phyloP scores from a whole-genome alignment of 2,113 vertebrate species.

The Peromyscus californicus region DNA sequence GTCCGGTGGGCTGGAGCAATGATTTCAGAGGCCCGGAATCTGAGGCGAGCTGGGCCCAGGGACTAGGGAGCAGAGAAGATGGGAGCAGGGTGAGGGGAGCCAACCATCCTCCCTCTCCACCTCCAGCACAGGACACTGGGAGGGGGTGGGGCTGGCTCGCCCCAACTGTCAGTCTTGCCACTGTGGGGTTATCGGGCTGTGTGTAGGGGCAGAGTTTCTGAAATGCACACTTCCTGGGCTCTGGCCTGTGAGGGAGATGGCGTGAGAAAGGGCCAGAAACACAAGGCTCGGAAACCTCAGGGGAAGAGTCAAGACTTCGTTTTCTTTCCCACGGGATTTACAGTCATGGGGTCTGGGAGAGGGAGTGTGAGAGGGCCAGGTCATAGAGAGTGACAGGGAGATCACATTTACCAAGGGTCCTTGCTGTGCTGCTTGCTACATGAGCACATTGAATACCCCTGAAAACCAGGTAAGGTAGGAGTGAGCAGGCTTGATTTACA shows the following conservation, averaged over 20 bases:
- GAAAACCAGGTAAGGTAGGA: background rate
- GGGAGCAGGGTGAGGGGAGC: constrained; percentile 61
- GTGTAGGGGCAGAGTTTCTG: constrained; percentile 64
- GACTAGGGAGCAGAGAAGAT: constrained; percentile 66
- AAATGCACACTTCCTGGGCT: constrained; percentile 65
- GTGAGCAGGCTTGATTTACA: background rate
- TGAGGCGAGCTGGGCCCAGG: background rate
- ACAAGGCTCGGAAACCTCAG: constrained; percentile 65
- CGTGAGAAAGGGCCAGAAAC: constrained; percentile 77
- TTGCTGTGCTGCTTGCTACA: background rate
- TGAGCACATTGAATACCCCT: background rate
- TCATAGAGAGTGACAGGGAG: background rate
- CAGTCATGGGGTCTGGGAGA: constrained; percentile 33
- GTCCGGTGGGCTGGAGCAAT: constrained; percentile 69
- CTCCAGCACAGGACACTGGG: constrained; percentile 48
- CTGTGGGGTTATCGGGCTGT: constrained; percentile 69
- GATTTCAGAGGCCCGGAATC: constrained; percentile 81
- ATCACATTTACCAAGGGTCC: constrained; percentile 9
- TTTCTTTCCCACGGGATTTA: constrained; percentile 77
- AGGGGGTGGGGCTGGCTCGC: background rate
- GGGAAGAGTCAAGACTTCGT: constrained; percentile 65
- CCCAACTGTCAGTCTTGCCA: constrained; percentile 40
- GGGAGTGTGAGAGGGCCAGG: constrained; percentile 37
- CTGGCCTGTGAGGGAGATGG: constrained; percentile 66
- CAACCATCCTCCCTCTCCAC: background rate